Base-by-base conservation (phyloP, 2,797 vertebrate genomes). In the Benthosema pterotum region DNA sequence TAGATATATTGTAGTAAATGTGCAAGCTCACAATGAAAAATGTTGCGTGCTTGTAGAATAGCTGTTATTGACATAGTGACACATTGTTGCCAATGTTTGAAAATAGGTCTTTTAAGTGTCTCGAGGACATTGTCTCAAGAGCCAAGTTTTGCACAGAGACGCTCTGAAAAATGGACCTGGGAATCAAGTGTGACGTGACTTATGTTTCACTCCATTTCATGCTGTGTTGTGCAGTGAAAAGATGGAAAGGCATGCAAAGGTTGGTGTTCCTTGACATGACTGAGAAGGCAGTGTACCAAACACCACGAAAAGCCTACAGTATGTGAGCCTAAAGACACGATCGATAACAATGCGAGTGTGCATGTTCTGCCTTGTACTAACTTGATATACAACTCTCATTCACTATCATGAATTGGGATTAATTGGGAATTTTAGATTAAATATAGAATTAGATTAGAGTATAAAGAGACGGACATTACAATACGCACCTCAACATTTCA, bases 231-330 rank as follows among this genome's bases (percentile, higher is more conserved):
- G 88, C 91, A 85, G 86, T 90, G 90, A 92, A 93, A 91, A 94
- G 92, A 92, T 93, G 91, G 87, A 93, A 93, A 92, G 90, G 68
- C 69, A 59, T 61, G 65, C 64, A 54, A 88, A 83, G 86, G 84
- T 70, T 78, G 75, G 74, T 82, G 76, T 78, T 74, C 73, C 80
- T 89, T 90, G 87, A 91, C 66, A 85, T 85, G 87, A 90, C 87
- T 90, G 93, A 94, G 93, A 94, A 94, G 93, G 93, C 93, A 92
- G 92, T 94, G 93, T 94, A 93, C 32, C 92, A 92, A 90, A 91
- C 87, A 89, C 87, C 78, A 69, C 74, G 89, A 88, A 86, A 87
- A 87, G 75, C 83, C 77, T 87, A 85, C 84, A 87, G 86, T 91
- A 89, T 93, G 91, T 93, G 92, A 93, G 91, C 90, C 88, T 75